phyloP scores from a whole-genome alignment of 2,113 vertebrate species.

The Numenius arquata region DNA sequence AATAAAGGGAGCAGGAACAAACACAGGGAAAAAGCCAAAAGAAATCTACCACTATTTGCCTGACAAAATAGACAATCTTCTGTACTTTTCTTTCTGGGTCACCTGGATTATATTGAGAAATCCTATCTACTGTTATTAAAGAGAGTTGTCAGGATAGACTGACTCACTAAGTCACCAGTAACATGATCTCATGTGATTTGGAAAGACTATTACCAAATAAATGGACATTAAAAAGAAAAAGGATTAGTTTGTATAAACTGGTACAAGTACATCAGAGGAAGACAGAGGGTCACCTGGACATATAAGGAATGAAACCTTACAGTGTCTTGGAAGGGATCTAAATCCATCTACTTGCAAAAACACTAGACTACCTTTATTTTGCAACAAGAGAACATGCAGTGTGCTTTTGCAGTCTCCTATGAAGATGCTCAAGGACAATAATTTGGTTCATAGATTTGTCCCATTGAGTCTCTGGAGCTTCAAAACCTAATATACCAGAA shows the following conservation, averaged over 20 bases:
- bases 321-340: background rate
- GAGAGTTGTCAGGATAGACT: background rate
- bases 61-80: background rate
- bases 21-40: background rate
- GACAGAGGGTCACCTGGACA: background rate
- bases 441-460: background rate
- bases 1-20: background rate
- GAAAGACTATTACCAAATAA: background rate
- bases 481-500: background rate
- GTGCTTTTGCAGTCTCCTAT: background rate
- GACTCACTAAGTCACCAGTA: background rate
- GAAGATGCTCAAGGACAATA: background rate
- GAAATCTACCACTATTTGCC: background rate
- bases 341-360: background rate
- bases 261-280: background rate
- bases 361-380: background rate
- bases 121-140: background rate
- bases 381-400: background rate
- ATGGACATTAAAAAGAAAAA: background rate
- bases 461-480: background rate
- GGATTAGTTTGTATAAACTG: background rate
- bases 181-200: background rate
- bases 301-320: background rate
- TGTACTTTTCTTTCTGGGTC: background rate
- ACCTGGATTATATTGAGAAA: background rate